Conservation (phyloP, 2,888 invertebrate genomes). For the Nomada fucata region DNA sequence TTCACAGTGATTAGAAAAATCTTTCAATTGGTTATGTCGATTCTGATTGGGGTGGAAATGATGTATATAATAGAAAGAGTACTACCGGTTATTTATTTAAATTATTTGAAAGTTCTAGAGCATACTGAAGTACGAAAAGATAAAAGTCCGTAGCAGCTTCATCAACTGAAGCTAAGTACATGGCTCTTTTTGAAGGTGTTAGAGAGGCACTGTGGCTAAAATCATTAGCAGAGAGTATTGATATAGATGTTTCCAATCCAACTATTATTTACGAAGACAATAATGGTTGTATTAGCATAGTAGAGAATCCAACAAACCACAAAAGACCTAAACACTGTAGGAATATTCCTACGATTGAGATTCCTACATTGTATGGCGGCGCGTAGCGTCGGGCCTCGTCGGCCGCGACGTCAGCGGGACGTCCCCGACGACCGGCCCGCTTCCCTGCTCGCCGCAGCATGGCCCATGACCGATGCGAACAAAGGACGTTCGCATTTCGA, state of each 20-base stretch:
- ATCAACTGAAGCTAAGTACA: conserved; percentile 35
- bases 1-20: not conserved
- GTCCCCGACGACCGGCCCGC: too few species aligned
- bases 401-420: too few species aligned
- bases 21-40: not conserved
- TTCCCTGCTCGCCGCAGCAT: too few species aligned
- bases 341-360: too few species aligned
- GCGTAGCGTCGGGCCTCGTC: too few species aligned
- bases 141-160: not conserved
- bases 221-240: conserved; percentile 69
- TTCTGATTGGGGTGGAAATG: not conserved
- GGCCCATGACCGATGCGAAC: too few species aligned
- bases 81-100: conserved; percentile 59
- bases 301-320: conserved; percentile 67
- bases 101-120: conserved; percentile 56
- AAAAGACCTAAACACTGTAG: conserved; percentile 63
- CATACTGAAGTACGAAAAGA: conserved; percentile 65
- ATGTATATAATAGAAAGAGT: conserved; percentile 38
- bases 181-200: conserved; percentile 73
- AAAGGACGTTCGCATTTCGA: too few species aligned
- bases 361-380: too few species aligned
- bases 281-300: conserved; percentile 45
- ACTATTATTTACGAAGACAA: conserved; percentile 68
- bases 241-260: conserved; percentile 54
- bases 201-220: conserved; percentile 76